Conservation (phyloP, 2,113 vertebrate species). For the Astur gentilis region DNA sequence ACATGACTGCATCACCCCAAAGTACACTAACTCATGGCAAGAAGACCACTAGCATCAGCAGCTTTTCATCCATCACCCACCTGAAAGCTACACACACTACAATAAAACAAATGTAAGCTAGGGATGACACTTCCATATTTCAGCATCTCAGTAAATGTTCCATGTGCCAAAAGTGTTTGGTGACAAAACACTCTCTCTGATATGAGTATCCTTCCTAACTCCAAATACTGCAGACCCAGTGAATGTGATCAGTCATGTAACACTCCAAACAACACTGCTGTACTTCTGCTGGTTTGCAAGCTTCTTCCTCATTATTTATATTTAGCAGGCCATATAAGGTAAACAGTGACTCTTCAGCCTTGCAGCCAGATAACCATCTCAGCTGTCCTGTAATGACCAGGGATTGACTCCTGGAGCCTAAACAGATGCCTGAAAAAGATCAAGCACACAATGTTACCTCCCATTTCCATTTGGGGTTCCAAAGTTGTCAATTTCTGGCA, state of each 20-base stretch:
- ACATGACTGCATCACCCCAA: background rate
- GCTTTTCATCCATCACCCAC: background rate
- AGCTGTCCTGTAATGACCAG: background rate
- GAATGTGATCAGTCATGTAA: background rate
- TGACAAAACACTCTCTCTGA: background rate
- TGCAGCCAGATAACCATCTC: background rate
- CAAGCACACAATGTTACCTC: background rate
- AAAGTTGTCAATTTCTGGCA: fast-evolving
- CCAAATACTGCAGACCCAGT: background rate
- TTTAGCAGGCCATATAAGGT: background rate
- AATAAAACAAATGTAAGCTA: background rate
- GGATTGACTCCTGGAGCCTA: background rate
- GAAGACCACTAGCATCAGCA: background rate
- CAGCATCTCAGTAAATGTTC: background rate
- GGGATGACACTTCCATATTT: background rate
- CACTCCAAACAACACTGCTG: background rate
- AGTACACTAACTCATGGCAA: background rate
- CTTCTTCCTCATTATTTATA: background rate
- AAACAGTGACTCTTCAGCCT: background rate
- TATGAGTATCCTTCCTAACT: background rate
- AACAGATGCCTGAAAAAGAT: background rate
- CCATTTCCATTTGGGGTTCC: background rate
- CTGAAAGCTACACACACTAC: background rate
- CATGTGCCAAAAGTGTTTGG: background rate
- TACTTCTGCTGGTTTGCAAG: background rate